Conservation (phyloP, 2,113 vertebrate species). For the Suricata suricatta region DNA sequence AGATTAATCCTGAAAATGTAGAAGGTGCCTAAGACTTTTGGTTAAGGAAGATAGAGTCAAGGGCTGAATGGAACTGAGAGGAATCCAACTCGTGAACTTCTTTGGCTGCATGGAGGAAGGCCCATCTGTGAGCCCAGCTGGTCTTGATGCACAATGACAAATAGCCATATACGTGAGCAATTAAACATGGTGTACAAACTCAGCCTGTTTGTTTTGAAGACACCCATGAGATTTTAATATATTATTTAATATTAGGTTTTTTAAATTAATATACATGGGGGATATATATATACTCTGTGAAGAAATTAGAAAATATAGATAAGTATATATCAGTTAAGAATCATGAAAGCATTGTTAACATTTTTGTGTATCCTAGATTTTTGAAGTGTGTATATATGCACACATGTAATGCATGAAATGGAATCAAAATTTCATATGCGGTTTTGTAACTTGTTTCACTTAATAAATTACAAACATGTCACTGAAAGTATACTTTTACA, state of each 20-base stretch:
- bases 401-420: not conserved
- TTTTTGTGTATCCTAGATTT: not conserved
- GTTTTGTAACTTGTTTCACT: not conserved
- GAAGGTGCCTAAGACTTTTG: not conserved
- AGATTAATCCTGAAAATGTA: not conserved
- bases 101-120: not conserved
- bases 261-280: not conserved
- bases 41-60: not conserved
- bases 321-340: not conserved
- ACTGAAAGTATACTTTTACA: not conserved
- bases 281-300: not conserved
- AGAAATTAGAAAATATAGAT: not conserved
- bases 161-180: not conserved
- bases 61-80: not conserved
- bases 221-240: not conserved
- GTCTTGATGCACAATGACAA: not conserved
- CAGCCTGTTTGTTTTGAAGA: not conserved
- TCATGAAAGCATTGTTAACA: not conserved
- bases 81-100: not conserved
- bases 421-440: not conserved
- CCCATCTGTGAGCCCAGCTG: not conserved
- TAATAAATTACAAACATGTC: not conserved
- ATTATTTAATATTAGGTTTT: not conserved
- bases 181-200: not conserved
- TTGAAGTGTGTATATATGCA: not conserved